These are phyloP conservation scores for Ptyas mucosa DNA, from an alignment of 2,113 vertebrate genomes.

Conservation along the genomic window DNA sequence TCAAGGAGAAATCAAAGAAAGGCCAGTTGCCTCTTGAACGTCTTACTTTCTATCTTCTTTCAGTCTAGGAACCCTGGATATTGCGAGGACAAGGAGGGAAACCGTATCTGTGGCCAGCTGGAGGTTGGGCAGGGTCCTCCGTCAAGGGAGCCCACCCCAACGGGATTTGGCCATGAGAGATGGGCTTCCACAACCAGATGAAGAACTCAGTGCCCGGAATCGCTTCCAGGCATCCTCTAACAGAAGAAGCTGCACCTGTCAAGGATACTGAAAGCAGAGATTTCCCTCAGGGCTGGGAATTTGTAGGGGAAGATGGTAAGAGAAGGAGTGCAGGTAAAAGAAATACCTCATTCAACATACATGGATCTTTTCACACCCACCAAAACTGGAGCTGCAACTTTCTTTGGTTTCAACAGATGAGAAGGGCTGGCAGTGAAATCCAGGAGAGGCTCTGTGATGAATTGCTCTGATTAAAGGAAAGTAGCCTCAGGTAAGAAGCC, in stretches of 20 bases:
- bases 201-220: constrained; percentile 58
- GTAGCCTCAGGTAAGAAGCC: neutral
- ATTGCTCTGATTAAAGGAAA: neutral
- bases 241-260: neutral
- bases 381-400: neutral
- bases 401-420: neutral
- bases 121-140: constrained; percentile 71
- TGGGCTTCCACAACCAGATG: constrained; percentile 62
- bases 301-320: neutral
- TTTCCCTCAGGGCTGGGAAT: neutral
- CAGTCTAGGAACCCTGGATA: constrained; percentile 68
- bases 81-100: constrained; percentile 53
- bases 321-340: too few species aligned
- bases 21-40: neutral
- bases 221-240: constrained; percentile 62
- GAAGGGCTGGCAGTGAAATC: neutral
- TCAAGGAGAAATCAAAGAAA: neutral
- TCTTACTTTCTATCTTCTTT: constrained; percentile 22
- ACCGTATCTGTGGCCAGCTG: constrained; percentile 72
- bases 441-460: neutral
- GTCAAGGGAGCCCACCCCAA: constrained; percentile 71
- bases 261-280: neutral
- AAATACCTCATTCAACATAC: neutral
- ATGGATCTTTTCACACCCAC: neutral
- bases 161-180: constrained; percentile 69